Percentiles rank a stretch among this genome's conserved stretches.
phyloP scores from a whole-genome alignment of 2,888 invertebrate genomes.

The Physocephala rufipes region DNA sequence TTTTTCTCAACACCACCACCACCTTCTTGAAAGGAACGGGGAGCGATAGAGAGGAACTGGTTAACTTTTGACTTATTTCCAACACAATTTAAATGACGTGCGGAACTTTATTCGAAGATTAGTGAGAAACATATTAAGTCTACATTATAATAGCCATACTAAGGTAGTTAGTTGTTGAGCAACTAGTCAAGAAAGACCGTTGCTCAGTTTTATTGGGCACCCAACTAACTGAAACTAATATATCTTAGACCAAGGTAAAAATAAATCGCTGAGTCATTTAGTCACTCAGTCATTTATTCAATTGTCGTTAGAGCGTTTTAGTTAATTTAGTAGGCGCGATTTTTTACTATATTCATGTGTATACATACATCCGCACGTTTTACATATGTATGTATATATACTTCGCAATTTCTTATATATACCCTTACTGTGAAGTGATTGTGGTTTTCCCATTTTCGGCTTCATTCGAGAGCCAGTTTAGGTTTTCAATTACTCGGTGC shows the following conservation, averaged over 20 bases:
- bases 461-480: constrained; percentile 37
- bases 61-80: constrained; percentile 8
- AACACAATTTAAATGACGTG: constrained; percentile 23
- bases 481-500: not conserved
- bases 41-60: not conserved
- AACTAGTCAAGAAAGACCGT: not conserved
- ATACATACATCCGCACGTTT: too few relatives aligned
- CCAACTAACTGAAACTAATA: not conserved
- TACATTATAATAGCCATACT: too few relatives aligned
- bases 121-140: not conserved
- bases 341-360: not conserved
- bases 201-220: too few relatives aligned
- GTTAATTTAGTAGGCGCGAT: not conserved
- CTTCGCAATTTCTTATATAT: constrained; percentile 3
- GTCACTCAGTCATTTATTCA: constrained; percentile 32
- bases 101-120: not conserved
- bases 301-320: constrained; percentile 3
- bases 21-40: too few relatives aligned
- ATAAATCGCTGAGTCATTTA: constrained; percentile 1
- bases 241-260: not conserved
- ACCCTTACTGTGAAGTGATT: constrained; percentile 37
- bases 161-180: not conserved
- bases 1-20: too few relatives aligned
- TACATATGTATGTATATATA: constrained; percentile 5
- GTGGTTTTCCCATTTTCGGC: constrained; percentile 43